Conservation (phyloP, 2,113 vertebrate genomes). For the Acrocephalus arundinaceus region DNA sequence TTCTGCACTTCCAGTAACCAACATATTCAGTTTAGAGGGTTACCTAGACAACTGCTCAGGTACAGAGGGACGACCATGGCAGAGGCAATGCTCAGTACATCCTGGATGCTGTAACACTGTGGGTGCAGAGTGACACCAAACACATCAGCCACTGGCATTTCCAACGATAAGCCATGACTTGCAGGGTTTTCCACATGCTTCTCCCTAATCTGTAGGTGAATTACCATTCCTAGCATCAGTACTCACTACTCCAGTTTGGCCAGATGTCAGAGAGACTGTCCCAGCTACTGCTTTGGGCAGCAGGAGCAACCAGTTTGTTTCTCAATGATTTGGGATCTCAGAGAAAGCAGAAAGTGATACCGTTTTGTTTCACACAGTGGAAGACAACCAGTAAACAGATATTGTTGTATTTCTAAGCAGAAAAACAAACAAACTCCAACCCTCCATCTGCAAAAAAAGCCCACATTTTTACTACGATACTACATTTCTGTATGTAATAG, state of each 20-base stretch:
- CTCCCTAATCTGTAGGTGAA: background rate
- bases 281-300: background rate
- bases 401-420: background rate
- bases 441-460: background rate
- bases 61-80: background rate
- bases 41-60: background rate
- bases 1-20: background rate
- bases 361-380: background rate
- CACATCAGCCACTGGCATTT: background rate
- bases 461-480: rapidly evolving
- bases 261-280: background rate
- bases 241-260: slow-evolving; percentile 35
- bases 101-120: rapidly evolving
- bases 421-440: background rate
- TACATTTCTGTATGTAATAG: background rate
- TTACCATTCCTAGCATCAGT: background rate
- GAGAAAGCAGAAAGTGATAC: background rate
- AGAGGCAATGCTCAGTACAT: background rate
- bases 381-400: background rate
- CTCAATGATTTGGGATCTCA: background rate
- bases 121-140: background rate
- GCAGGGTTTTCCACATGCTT: background rate
- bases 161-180: background rate
- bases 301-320: background rate
- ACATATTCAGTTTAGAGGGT: background rate